Evolutionary conservation across 2,113 vertebrate genomes (phyloP).

Genomic region (Phyllopteryx taeniolatus): DNA sequence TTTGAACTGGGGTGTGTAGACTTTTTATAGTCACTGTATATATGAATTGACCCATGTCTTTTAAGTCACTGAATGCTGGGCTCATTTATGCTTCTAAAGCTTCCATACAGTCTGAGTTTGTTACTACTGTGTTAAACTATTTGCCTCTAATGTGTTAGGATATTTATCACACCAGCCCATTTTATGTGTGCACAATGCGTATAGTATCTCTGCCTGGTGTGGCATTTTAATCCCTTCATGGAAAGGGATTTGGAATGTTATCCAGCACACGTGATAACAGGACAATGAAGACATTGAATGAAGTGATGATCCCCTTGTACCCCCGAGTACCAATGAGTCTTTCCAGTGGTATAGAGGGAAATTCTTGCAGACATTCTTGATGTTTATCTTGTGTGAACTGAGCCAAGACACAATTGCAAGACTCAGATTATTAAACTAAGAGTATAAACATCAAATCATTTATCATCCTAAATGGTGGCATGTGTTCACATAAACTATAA

Average conservation of each 20-base stretch:
- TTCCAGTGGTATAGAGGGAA: slow-evolving; percentile 8
- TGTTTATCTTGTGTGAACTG: no score
- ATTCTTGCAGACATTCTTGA: no score
- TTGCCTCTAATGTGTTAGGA: slow-evolving; percentile 2
- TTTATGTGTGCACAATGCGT: neutral
- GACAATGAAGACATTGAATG: slow-evolving; percentile 55
- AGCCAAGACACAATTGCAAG: no score
- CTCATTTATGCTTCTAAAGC: neutral
- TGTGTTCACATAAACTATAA: no score
- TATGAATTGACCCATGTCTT: neutral
- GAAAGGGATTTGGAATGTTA: slow-evolving; percentile 9
- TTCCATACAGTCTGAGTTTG: neutral
- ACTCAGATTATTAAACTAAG: no score
- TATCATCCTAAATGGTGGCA: no score
- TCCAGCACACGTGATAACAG: slow-evolving; percentile 33
- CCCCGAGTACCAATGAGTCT: slow-evolving; percentile 27
- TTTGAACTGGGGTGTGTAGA: no score
- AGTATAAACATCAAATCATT: no score
- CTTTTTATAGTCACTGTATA: neutral
- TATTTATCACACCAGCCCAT: neutral
- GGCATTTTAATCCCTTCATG: slow-evolving; percentile 30
- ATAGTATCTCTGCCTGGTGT: slow-evolving; percentile 10
- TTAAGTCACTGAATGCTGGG: neutral
- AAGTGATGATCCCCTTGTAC: slow-evolving; percentile 4
- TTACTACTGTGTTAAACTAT: neutral